Evolutionary conservation across 2,113 vertebrate species (phyloP), one percentile per base, ranked within the genome.

Genomic region (Oncorhynchus masou): DNA sequence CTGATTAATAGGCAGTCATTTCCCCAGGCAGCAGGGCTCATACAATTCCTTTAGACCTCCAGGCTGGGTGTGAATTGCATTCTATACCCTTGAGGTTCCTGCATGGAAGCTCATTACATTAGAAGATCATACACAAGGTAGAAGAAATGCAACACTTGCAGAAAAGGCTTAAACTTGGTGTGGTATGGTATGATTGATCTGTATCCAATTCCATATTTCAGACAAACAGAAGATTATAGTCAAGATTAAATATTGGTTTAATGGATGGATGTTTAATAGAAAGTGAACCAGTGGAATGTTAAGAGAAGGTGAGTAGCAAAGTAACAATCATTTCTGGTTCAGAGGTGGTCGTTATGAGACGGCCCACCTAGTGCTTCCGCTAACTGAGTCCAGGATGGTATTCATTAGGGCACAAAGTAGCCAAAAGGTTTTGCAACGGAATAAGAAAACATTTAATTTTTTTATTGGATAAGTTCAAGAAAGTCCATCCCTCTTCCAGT

Each of bases 61-160:
- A 54, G 83, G 83, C 81, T 73, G 51, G 31, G 9, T 76, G 76
- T 74, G 78, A 70, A 86, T 65, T 74, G 65, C 79, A 62, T 72
- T 49, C 77, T 54, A 54, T 54, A 19, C 75, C 79, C 24, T 51
- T 79, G 2, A 70, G 72, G 72, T 68, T 74, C 31, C 66, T 22
- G 5, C 64, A 49, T 5, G 16, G 12, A 5, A 71, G 69, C 71
- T 79, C 71, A 79, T 88, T 85, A 82, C 80, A 74, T 86, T 84
- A 89, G 70, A 71, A 84, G 75, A 83, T 80, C 68, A 27, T 68
- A 49, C 45, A 15, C 68, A 16, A 24, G 73, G 60, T 6, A 49
- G 8, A 54, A 74, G 72, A 81, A 87, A 75, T 79, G 82, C 85
- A 80, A 57, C 73, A 79, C 79, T 79, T 67, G 88, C 85, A 85